Evolutionary conservation across 2,797 vertebrate genomes (phyloP).

Genomic region (Schizothorax lantsangensis): DNA sequence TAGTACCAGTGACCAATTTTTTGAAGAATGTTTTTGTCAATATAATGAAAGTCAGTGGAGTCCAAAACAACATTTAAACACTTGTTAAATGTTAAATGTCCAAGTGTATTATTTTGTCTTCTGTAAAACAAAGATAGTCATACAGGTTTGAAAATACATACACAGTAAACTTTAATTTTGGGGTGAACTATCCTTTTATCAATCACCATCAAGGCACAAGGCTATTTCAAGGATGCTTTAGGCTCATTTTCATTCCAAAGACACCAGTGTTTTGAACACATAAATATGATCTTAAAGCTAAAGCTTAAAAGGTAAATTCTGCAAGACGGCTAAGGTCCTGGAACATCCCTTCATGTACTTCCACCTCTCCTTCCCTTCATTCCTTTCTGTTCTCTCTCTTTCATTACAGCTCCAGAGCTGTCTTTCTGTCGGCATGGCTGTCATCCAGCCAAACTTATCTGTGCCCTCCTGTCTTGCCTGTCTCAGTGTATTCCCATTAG

Average conservation of each 20-base stretch:
- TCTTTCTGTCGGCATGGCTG: constrained; percentile 60
- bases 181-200: neutral
- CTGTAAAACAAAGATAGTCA: neutral
- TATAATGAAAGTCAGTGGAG: neutral
- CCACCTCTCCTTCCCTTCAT: constrained; percentile 37
- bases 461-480: constrained; percentile 63
- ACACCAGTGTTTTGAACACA: constrained; percentile 31
- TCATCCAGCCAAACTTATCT: constrained; percentile 63
- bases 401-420: constrained; percentile 46
- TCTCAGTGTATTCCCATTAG: constrained; percentile 64
- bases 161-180: neutral
- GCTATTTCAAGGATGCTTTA: neutral
- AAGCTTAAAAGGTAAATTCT: constrained; percentile 31
- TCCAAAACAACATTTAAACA: neutral
- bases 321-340: constrained; percentile 34
- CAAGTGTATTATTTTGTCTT: neutral
- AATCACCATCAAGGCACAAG: neutral
- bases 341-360: constrained; percentile 52
- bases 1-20: neutral
- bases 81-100: neutral
- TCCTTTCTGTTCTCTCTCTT: constrained; percentile 47
- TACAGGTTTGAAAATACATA: neutral
- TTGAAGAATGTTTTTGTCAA: neutral
- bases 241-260: constrained; percentile 10
- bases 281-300: constrained; percentile 15